Evolutionary conservation across 2,888 invertebrate species (phyloP).

Genomic region (Drosophila sordidula): DNA sequence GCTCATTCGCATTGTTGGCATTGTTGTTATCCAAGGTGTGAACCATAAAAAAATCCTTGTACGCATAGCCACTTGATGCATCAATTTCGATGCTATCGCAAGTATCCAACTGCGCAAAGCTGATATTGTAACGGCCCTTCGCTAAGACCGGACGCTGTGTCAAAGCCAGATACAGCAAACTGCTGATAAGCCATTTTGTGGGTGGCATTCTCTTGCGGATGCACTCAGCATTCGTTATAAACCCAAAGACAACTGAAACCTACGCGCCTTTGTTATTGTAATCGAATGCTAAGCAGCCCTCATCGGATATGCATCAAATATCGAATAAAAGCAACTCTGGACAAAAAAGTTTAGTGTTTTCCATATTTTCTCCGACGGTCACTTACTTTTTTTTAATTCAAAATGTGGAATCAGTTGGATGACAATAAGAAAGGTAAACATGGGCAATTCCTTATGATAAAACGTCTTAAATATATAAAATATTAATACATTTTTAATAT

Average conservation of each 20-base stretch:
- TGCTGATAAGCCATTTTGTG: conserved; percentile 59
- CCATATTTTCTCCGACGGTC: not conserved
- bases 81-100: conserved; percentile 87
- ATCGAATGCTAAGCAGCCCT: not conserved
- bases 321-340: not conserved
- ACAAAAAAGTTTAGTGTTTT: not conserved
- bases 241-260: conserved; percentile 29
- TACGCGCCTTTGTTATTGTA: conserved; percentile 5
- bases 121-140: conserved; percentile 78
- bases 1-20: conserved; percentile 72
- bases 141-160: conserved; percentile 27
- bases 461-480: too few relatives aligned
- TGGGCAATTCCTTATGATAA: too few relatives aligned
- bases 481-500: too few relatives aligned
- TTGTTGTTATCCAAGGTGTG: conserved; percentile 78
- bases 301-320: not conserved
- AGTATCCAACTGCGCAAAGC: conserved; percentile 76
- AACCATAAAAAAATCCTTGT: conserved; percentile 87
- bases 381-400: not conserved
- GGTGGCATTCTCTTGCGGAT: conserved; percentile 4
- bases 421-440: too few relatives aligned
- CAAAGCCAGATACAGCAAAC: conserved; percentile 35
- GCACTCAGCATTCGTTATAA: conserved; percentile 2
- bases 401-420: not conserved
- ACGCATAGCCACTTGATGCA: conserved; percentile 86